Evolutionary conservation across 2,113 vertebrate genomes (phyloP), one percentile per base, ranked within the genome.

Genomic region (Cromileptes altivelis): DNA sequence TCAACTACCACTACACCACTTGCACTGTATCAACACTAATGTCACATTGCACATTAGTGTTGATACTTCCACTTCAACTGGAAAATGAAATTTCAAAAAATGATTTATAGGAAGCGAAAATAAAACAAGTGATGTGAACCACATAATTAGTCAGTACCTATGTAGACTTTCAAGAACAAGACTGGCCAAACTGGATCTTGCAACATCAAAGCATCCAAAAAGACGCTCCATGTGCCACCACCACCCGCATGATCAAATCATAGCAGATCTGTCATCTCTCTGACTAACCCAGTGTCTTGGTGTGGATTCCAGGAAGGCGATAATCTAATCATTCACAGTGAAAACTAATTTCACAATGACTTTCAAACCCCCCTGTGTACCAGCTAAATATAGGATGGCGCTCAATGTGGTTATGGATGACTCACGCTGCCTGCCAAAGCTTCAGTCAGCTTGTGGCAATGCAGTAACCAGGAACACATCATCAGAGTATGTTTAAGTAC

Each of bases 301-400:
- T 42, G 71, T 25, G 30, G 74, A 76, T 86, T 85, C 76, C 70
- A 72, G 80, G 75, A 87, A 88, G 73, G 19, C 14, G 13, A 69
- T 78, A 80, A 90, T 89, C 10, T 19, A 65, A 89, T 90, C 42
- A 52, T 78, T 78, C 53, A 50, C 55, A 81, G 73, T 40, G 67
- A 87, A 90, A 88, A 79, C 72, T 86, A 42, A 81, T 91, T 89
- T 88, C 60, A 85, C 61, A 72, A 80, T 67, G 50, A 70, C 53
- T 80, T 69, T 72, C 42, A 64, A 40, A 5, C 57, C 80, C 33
- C 68, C 37, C 69, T 27, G 55, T 58, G 63, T 65, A 65, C 21
- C 30, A 25, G 75, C 86, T 89, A 90, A 90, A 90, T 92, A 88
- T 86, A 91, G 77, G 30, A 1, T 33, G 69, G 47, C 30, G 8